A percentile compares a stretch with the other conserved stretches of the same genome.
Evolutionary conservation across 2,888 invertebrate genomes (phyloP).

Genomic region (Scotopteryx bipunctaria): DNA sequence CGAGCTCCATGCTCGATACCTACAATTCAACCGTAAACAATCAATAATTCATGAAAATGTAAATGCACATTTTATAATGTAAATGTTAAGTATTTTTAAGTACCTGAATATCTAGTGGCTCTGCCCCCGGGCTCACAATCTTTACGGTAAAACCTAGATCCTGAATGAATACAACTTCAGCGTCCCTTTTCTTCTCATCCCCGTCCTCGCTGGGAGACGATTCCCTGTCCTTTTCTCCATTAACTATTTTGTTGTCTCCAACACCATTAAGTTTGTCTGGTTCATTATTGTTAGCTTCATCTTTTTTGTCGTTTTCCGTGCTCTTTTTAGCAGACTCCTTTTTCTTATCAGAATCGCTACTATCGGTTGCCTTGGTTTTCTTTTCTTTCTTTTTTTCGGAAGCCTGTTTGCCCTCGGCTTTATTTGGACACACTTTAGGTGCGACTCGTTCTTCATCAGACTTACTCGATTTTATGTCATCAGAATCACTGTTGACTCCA

Average conservation of each 20-base stretch:
- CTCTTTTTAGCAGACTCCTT: slow-evolving; percentile 52
- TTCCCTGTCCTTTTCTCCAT: slow-evolving; percentile 74
- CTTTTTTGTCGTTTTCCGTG: slow-evolving; percentile 53
- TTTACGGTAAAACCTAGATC: slow-evolving; percentile 97
- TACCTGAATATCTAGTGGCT: slow-evolving; percentile 96
- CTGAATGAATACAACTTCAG: slow-evolving; percentile 94
- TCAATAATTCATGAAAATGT: slow-evolving; percentile 33
- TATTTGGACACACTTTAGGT: slow-evolving; percentile 51
- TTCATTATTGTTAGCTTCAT: slow-evolving; percentile 47
- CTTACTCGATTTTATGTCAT: slow-evolving; percentile 69
- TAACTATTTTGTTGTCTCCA: slow-evolving; percentile 61
- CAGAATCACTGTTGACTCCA: slow-evolving; percentile 72
- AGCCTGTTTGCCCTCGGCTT: slow-evolving; percentile 55
- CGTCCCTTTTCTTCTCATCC: slow-evolving; percentile 85
- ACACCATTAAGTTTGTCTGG: slow-evolving; percentile 63
- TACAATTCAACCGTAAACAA: slow-evolving; percentile 49
- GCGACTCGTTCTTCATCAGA: slow-evolving; percentile 62
- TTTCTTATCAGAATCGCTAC: slow-evolving; percentile 61
- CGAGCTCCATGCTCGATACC: slow-evolving; percentile 98
- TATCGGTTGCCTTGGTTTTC: slow-evolving; percentile 59
- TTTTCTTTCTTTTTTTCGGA: slow-evolving; percentile 70
- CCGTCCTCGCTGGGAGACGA: slow-evolving; percentile 77
- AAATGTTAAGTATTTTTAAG: slow-evolving; percentile 24
- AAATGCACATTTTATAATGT: slow-evolving; percentile 26
- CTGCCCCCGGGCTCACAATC: slow-evolving; percentile 95